Evolutionary conservation across 2,888 invertebrate species (phyloP).

Genomic region (Agriopis leucophaearia): DNA sequence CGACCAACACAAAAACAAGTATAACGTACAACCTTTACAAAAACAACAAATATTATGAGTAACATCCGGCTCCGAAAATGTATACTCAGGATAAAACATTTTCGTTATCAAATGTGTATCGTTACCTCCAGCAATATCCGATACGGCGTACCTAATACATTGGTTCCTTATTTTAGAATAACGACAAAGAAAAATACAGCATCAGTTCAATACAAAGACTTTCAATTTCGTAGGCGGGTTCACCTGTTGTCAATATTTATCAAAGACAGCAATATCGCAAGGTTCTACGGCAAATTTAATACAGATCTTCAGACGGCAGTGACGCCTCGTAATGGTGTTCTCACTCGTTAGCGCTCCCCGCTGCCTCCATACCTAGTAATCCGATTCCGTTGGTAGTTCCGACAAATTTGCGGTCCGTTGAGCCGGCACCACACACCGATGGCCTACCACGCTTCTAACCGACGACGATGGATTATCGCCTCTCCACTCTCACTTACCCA

Average conservation of each 20-base stretch:
- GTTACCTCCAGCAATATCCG: slow-evolving; percentile 18
- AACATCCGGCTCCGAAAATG: background rate
- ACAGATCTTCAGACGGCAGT: slow-evolving; percentile 59
- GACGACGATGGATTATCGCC: slow-evolving; percentile 64
- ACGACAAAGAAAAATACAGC: slow-evolving; percentile 31
- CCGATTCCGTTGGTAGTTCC: slow-evolving; percentile 81
- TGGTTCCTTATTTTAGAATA: slow-evolving; percentile 26
- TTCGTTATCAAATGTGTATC: slow-evolving; percentile 18
- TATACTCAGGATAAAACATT: slow-evolving; percentile 16
- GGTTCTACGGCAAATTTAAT: slow-evolving; percentile 61
- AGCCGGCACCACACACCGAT: slow-evolving; percentile 62
- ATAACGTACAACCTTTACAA: slow-evolving; percentile 5
- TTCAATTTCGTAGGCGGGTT: slow-evolving; percentile 33
- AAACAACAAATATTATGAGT: slow-evolving; percentile 16
- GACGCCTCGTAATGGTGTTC: slow-evolving; percentile 66
- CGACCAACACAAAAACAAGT: slow-evolving; percentile 50
- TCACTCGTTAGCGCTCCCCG: slow-evolving; percentile 75
- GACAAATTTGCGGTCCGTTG: slow-evolving; percentile 82
- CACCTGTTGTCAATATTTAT: slow-evolving; percentile 37
- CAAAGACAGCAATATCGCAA: slow-evolving; percentile 50
- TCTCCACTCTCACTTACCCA: slow-evolving; percentile 53
- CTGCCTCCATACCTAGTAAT: slow-evolving; percentile 70
- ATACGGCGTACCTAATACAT: slow-evolving; percentile 11
- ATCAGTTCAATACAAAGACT: slow-evolving; percentile 32
- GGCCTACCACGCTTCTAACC: slow-evolving; percentile 57